Evolutionary conservation across 1,140 invertebrate species (phyloP).

Genomic region (Dreissena rostriformis): DNA sequence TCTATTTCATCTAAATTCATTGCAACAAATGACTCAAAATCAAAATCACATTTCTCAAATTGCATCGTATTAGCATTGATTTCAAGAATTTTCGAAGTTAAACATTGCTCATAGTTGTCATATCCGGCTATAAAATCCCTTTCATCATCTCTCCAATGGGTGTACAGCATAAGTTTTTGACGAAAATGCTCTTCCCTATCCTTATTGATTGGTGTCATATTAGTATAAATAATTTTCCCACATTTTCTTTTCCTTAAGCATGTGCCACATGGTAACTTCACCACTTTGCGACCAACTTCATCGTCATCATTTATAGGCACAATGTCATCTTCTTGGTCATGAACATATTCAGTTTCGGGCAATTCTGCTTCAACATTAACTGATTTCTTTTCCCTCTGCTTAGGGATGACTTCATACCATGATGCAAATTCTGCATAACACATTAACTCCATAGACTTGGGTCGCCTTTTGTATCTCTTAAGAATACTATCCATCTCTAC

Average conservation of each 20-base stretch:
- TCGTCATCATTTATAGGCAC: background rate
- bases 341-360: slow-evolving; percentile 9
- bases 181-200: slow-evolving; percentile 44
- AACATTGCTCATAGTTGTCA: slow-evolving; percentile 5
- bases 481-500: slow-evolving; percentile 2
- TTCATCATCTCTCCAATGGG: slow-evolving; percentile 31
- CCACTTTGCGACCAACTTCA: background rate
- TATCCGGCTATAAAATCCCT: background rate
- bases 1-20: background rate
- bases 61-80: background rate
- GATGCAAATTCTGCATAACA: slow-evolving; percentile 32
- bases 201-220: slow-evolving; percentile 4
- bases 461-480: slow-evolving; percentile 10
- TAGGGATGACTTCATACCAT: slow-evolving; percentile 5
- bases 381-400: background rate
- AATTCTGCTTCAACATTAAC: slow-evolving; percentile 14
- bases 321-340: slow-evolving; percentile 26
- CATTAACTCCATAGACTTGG: slow-evolving; percentile 14
- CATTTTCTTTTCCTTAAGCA: slow-evolving; percentile 9
- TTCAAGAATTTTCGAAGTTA: background rate
- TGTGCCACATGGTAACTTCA: slow-evolving; percentile 33
- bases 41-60: slow-evolving; percentile 16
- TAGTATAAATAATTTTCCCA: slow-evolving; percentile 30
- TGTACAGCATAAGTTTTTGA: slow-evolving; percentile 39
- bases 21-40: background rate